These are phyloP conservation scores for Phaethon lepturus DNA, from an alignment of 2,113 vertebrate species.

Conservation along the genomic window DNA sequence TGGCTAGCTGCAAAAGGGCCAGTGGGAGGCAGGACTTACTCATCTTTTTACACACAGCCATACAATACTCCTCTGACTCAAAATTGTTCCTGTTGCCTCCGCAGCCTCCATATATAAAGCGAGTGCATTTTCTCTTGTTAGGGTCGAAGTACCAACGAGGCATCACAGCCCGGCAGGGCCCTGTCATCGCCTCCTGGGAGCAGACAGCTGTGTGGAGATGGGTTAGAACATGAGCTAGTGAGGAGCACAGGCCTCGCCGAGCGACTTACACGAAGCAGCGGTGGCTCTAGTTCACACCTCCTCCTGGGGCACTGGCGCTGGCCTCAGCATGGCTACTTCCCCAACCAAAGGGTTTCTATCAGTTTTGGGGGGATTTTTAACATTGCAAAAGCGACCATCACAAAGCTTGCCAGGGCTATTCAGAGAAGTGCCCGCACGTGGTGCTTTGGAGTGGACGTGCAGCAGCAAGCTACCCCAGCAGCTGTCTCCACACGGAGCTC, in stretches of 20 bases:
- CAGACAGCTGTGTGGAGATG: constrained; percentile 91
- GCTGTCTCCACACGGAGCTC: background rate
- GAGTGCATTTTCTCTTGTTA: constrained; percentile 90
- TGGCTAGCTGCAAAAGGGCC: constrained; percentile 67
- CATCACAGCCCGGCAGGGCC: constrained; percentile 94
- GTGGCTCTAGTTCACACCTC: background rate
- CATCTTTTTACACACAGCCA: constrained; percentile 94
- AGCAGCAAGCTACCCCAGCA: background rate
- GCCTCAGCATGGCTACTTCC: background rate
- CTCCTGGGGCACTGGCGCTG: background rate
- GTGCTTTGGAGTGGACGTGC: background rate
- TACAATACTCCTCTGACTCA: constrained; percentile 98
- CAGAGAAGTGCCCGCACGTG: accelerated
- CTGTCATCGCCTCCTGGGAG: constrained; percentile 93
- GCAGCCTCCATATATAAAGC: constrained; percentile 97
- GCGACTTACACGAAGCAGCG: background rate
- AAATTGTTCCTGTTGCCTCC: constrained; percentile 99
- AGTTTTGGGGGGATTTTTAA: background rate
- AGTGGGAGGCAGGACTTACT: constrained; percentile 86
- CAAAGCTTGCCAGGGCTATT: background rate
- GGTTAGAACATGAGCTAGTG: constrained; percentile 76
- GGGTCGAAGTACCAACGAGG: constrained; percentile 96
- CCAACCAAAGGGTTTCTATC: background rate
- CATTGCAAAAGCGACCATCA: background rate
- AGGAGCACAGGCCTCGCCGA: constrained; percentile 15